Conservation (phyloP, 1,140 invertebrate genomes). For the Nymphalis io region DNA sequence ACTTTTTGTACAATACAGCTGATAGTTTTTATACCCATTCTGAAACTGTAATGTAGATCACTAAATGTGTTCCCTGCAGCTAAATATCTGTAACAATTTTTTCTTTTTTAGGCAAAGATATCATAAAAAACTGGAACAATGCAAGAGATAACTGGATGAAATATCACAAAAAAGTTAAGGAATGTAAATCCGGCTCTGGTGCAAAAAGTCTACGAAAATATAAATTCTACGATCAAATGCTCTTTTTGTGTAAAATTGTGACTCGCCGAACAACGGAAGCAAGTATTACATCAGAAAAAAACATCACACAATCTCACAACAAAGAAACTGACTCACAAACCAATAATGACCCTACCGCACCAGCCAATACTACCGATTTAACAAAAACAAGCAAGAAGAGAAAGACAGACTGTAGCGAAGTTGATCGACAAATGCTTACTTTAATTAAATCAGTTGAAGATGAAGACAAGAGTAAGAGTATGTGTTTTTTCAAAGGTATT, state of each 20-base stretch:
- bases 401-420: slow-evolving; percentile 42
- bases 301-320: slow-evolving; percentile 42
- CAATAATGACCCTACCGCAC: slow-evolving; percentile 40
- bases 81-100: slow-evolving; percentile 45
- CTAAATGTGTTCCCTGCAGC: slow-evolving; percentile 48
- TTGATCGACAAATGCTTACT: slow-evolving; percentile 46
- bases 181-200: slow-evolving; percentile 43
- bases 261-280: slow-evolving; percentile 34
- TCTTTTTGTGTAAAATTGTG: slow-evolving; percentile 38
- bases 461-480: slow-evolving; percentile 49
- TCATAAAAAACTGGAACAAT: slow-evolving; percentile 44
- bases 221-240: slow-evolving; percentile 44
- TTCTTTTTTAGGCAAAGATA: slow-evolving; percentile 40
- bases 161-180: slow-evolving; percentile 39
- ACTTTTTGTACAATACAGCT: slow-evolving; percentile 46
- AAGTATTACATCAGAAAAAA: slow-evolving; percentile 30
- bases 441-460: slow-evolving; percentile 46
- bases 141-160: slow-evolving; percentile 42
- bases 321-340: slow-evolving; percentile 43
- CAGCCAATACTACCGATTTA: slow-evolving; percentile 38
- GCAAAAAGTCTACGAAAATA: slow-evolving; percentile 46
- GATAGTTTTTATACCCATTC: slow-evolving; percentile 39
- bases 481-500: slow-evolving; percentile 53
- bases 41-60: slow-evolving; percentile 48
- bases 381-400: slow-evolving; percentile 42